phyloP scores from a whole-genome alignment of 1,140 invertebrate species.

The Neotoxoptera formosana region DNA sequence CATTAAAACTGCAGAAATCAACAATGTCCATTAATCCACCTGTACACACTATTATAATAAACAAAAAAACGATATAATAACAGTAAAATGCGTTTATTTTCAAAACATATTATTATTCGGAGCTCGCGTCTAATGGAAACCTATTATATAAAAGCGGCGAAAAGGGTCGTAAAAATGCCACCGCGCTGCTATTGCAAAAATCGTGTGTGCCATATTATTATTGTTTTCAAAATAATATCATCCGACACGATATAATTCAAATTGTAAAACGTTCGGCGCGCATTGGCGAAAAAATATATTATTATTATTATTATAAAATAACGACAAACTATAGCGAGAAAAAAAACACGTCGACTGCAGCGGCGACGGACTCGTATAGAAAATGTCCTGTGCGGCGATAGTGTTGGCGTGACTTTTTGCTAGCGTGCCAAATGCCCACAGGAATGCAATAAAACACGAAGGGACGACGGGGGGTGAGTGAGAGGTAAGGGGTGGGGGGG shows the following conservation, averaged over 20 bases:
- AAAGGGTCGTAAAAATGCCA: neutral
- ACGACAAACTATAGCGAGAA: neutral
- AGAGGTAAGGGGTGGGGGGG: neutral
- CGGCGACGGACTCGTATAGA: neutral
- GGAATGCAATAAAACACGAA: constrained; percentile 50
- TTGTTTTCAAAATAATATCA: neutral
- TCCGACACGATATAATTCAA: neutral
- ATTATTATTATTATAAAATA: neutral
- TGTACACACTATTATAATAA: neutral
- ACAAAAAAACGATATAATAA: neutral
- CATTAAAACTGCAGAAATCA: neutral
- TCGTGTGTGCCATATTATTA: neutral
- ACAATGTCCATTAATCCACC: neutral
- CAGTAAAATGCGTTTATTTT: neutral
- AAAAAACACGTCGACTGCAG: neutral
- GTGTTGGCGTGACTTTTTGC: constrained; percentile 56
- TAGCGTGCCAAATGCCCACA: constrained; percentile 42
- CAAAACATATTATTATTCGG: neutral
- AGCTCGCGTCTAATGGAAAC: neutral
- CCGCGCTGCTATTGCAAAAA: neutral
- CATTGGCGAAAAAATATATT: neutral
- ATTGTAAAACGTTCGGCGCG: neutral
- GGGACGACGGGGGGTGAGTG: neutral
- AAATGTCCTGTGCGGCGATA: constrained; percentile 10
- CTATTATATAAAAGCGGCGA: neutral